These are phyloP conservation scores for Drosophila dives DNA, from an alignment of 2,888 invertebrate species.

Conservation along the genomic window DNA sequence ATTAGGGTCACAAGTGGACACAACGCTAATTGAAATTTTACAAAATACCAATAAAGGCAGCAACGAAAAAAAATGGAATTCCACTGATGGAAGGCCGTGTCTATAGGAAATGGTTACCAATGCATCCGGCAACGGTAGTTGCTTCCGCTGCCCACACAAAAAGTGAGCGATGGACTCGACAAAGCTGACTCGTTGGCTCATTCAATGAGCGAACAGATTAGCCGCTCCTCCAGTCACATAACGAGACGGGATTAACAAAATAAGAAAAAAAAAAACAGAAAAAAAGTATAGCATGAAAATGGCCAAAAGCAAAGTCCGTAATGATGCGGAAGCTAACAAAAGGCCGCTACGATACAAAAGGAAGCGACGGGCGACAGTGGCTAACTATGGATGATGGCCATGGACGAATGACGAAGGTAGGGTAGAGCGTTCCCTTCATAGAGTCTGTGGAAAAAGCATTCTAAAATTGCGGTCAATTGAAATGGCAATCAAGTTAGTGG, in stretches of 20 bases:
- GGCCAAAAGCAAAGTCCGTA: slow-evolving; percentile 68
- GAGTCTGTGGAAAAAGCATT: slow-evolving; percentile 54
- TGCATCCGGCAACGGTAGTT: slow-evolving; percentile 73
- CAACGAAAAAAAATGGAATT: slow-evolving; percentile 29
- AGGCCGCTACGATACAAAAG: slow-evolving; percentile 66
- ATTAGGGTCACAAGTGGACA: slow-evolving; percentile 19
- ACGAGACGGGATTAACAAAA: slow-evolving; percentile 24
- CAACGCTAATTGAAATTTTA: slow-evolving; percentile 72
- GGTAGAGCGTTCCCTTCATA: neutral
- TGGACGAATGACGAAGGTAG: slow-evolving; percentile 20
- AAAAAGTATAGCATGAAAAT: slow-evolving; percentile 37
- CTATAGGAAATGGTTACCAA: slow-evolving; percentile 73
- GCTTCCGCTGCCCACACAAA: slow-evolving; percentile 54
- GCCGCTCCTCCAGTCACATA: slow-evolving; percentile 52
- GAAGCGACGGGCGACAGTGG: slow-evolving; percentile 35
- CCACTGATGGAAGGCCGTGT: slow-evolving; percentile 26
- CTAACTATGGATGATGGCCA: slow-evolving; percentile 14
- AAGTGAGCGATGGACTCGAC: slow-evolving; percentile 24
- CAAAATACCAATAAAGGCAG: slow-evolving; percentile 26
- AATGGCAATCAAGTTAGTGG: slow-evolving; percentile 79
- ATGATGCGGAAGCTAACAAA: slow-evolving; percentile 79
- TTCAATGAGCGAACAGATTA: slow-evolving; percentile 72
- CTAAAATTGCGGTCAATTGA: slow-evolving; percentile 79
- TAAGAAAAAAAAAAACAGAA: neutral
- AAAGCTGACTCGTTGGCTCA: slow-evolving; percentile 37